These are phyloP conservation scores for Agrochola lychnidis DNA, from an alignment of 2,888 invertebrate genomes.

Conservation along the genomic window DNA sequence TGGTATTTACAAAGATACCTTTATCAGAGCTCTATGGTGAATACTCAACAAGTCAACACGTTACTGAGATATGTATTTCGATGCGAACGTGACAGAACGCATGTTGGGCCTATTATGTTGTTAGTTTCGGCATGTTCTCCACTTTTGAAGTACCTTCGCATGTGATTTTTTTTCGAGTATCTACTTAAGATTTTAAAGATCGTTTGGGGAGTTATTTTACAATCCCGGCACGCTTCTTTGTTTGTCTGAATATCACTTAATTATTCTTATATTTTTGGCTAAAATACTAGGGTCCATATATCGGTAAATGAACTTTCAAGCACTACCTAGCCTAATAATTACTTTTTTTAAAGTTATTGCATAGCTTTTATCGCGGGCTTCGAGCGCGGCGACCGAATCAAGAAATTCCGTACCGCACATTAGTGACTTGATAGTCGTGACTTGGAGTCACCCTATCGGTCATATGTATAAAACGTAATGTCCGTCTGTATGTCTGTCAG, in stretches of 20 bases:
- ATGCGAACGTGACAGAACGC: constrained; percentile 51
- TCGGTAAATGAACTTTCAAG: no score
- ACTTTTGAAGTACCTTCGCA: constrained; percentile 4
- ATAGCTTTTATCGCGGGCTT: no score
- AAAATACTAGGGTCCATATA: no score
- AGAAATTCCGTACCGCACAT: no score
- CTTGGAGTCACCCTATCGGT: no score
- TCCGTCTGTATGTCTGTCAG: no score
- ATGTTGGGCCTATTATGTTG: constrained; percentile 32
- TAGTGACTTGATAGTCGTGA: no score
- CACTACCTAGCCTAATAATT: not conserved
- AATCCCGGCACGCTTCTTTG: not conserved
- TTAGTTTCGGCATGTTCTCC: constrained; percentile 19
- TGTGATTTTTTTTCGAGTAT: not conserved
- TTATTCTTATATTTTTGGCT: not conserved
- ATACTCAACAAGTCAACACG: not conserved
- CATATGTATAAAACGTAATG: no score
- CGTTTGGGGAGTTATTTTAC: not conserved
- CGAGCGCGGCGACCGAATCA: no score
- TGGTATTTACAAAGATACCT: constrained; percentile 38
- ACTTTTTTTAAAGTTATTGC: no score
- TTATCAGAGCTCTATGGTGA: constrained; percentile 42
- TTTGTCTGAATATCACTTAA: not conserved
- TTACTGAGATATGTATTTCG: constrained; percentile 39
- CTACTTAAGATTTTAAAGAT: not conserved